A percentile compares a stretch with the other conserved stretches of the same genome.
phyloP scores from a whole-genome alignment of 92 coral and sea anemone genomes.

The Montipora capitata region DNA sequence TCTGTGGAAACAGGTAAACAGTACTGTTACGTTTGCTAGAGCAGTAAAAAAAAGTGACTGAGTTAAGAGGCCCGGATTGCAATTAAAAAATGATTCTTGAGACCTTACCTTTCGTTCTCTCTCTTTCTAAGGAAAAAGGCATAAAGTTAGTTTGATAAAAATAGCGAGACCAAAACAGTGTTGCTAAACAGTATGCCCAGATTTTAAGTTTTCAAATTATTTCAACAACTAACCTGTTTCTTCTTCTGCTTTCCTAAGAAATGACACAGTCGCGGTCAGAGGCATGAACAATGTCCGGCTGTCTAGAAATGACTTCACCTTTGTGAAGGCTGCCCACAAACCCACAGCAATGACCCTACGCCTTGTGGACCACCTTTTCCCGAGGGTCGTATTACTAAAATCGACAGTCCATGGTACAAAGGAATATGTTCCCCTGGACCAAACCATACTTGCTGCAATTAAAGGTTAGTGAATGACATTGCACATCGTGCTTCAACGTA shows the following conservation, averaged over 20 bases:
- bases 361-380: conserved; percentile 17
- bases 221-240: conserved; percentile 2
- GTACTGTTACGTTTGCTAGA: too few relatives aligned
- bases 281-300: not conserved
- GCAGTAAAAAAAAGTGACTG: too few relatives aligned
- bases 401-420: conserved; percentile 24
- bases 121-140: too few relatives aligned
- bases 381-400: not conserved
- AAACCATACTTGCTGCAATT: conserved; percentile 12
- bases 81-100: too few relatives aligned
- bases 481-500: too few relatives aligned
- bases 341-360: conserved; percentile 16
- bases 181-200: not conserved
- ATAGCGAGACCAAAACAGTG: not conserved
- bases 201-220: not conserved
- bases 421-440: conserved; percentile 26
- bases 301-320: not conserved
- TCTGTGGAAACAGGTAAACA: not conserved
- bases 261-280: conserved; percentile 4
- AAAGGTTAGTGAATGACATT: conserved; percentile 3
- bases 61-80: too few relatives aligned
- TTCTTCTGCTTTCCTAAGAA: not conserved
- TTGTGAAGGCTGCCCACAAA: conserved; percentile 8
- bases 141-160: not conserved
- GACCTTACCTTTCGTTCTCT: too few relatives aligned